A percentile compares a stretch with the other conserved stretches of the same genome.
Evolutionary conservation across 1,140 invertebrate genomes (phyloP).

Genomic region (Cataglyphis hispanica): DNA sequence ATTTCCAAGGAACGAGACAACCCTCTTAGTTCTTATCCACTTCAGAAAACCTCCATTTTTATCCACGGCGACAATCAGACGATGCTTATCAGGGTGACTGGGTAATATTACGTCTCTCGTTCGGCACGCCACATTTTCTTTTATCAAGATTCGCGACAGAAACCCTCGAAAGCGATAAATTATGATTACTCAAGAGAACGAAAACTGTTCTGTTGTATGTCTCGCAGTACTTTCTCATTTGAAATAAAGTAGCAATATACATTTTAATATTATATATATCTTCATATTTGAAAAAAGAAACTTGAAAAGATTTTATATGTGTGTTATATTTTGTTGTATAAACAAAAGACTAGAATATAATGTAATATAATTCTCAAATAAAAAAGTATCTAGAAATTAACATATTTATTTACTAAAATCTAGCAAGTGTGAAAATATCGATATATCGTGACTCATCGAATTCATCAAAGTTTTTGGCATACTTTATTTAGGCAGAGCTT

Average conservation of each 20-base stretch:
- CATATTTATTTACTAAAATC: too few species aligned
- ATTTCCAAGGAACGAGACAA: background rate
- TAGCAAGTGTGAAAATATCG: background rate
- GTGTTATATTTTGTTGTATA: too few species aligned
- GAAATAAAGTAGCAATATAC: background rate
- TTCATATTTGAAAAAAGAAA: too few species aligned
- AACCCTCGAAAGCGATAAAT: background rate
- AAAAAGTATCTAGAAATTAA: too few species aligned
- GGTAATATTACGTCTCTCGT: conserved; percentile 7
- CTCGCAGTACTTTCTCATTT: background rate
- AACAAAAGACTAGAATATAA: too few species aligned
- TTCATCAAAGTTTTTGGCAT: background rate
- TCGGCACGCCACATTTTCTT: conserved; percentile 12
- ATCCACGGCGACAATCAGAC: background rate
- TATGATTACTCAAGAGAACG: background rate
- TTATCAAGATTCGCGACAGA: background rate
- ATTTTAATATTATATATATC: background rate
- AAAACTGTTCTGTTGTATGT: background rate
- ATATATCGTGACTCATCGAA: background rate
- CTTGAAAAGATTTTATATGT: too few species aligned
- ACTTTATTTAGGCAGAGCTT: background rate
- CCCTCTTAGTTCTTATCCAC: background rate
- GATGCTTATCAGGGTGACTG: conserved; percentile 12
- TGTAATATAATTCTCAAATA: too few species aligned
- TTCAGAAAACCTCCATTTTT: background rate